Evolutionary conservation across 2,888 invertebrate genomes (phyloP).

Genomic region (Serripes groenlandicus): DNA sequence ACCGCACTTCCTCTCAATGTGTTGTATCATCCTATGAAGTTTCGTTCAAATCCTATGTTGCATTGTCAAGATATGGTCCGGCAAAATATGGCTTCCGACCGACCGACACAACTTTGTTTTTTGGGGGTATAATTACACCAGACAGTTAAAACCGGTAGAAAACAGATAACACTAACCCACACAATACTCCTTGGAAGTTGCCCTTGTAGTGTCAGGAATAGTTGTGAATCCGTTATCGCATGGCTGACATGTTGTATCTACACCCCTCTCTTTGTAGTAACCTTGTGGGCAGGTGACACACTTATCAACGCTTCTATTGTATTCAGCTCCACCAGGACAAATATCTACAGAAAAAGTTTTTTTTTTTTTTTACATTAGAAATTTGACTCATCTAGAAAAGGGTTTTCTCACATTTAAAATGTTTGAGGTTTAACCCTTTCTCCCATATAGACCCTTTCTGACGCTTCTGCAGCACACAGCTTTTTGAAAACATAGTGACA

Average conservation of each 20-base stretch:
- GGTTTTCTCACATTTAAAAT: too few species aligned
- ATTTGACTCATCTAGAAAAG: too few species aligned
- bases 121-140: too few species aligned
- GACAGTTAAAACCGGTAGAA: too few species aligned
- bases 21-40: too few species aligned
- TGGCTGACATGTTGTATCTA: conserved; percentile 10
- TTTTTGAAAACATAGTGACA: background rate
- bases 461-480: background rate
- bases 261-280: conserved; percentile 13
- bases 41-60: too few species aligned
- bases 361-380: too few species aligned
- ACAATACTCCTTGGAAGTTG: conserved; percentile 10
- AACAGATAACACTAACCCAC: conserved; percentile 47
- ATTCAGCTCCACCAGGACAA: conserved; percentile 21
- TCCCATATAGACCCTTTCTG: background rate
- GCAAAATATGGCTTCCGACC: too few species aligned
- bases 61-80: too few species aligned
- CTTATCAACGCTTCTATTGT: background rate
- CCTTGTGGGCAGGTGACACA: conserved; percentile 26
- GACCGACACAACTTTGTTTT: too few species aligned
- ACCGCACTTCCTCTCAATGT: too few species aligned
- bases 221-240: conserved; percentile 37
- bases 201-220: background rate
- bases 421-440: too few species aligned
- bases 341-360: conserved; percentile 14